These are phyloP conservation scores for Fabriciana adippe DNA, from an alignment of 2,888 invertebrate genomes.

Conservation along the genomic window DNA sequence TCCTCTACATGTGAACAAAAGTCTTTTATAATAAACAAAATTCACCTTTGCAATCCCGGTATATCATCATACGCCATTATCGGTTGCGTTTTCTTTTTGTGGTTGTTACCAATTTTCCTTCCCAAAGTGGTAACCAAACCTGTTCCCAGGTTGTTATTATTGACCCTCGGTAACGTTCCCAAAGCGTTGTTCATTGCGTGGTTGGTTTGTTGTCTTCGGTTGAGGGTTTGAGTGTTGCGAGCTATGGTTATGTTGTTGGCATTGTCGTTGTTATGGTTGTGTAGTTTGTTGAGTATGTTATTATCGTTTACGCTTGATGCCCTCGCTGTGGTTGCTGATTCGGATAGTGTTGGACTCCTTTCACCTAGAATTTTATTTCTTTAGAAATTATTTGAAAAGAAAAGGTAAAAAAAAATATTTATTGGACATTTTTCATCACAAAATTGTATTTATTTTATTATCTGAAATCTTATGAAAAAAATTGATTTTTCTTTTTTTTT, in stretches of 20 bases:
- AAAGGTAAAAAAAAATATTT: too few species aligned
- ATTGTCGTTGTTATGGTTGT: conserved; percentile 58
- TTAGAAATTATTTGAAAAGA: too few species aligned
- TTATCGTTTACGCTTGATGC: conserved; percentile 86
- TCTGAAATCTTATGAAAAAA: not conserved
- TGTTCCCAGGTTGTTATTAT: conserved; percentile 63
- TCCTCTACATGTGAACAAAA: not conserved
- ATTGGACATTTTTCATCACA: not conserved
- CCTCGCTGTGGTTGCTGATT: conserved; percentile 91
- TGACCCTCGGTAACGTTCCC: conserved; percentile 73
- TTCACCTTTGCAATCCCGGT: conserved; percentile 79
- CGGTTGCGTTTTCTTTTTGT: conserved; percentile 79
- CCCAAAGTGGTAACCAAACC: conserved; percentile 70
- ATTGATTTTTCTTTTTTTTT: too few species aligned
- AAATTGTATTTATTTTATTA: not conserved
- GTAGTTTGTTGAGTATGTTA: conserved; percentile 66
- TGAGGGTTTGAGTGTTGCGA: conserved; percentile 72
- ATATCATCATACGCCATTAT: conserved; percentile 83
- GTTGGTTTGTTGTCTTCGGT: conserved; percentile 62
- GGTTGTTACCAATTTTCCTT: conserved; percentile 78
- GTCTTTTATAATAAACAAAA: not conserved
- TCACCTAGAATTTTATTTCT: conserved; percentile 75
- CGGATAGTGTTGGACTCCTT: conserved; percentile 91
- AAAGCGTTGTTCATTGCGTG: conserved; percentile 73
- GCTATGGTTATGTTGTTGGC: conserved; percentile 61